Base-by-base conservation (phyloP, 2,113 vertebrate species). In the Podarcis raffonei region DNA sequence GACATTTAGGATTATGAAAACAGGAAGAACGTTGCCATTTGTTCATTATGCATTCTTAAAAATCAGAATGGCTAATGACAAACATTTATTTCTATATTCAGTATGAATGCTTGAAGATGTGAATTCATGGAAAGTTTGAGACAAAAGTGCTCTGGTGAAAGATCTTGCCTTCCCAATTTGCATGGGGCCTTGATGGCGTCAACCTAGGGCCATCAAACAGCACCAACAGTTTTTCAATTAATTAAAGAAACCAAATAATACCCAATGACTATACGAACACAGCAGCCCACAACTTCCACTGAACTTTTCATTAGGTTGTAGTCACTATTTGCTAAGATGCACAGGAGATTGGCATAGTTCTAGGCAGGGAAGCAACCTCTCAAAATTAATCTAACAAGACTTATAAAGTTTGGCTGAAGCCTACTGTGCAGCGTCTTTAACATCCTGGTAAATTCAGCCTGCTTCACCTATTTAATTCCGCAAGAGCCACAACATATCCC, bases 1-100 rank as follows among this genome's bases (percentile, higher is more conserved):
- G 81, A 89, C 81, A 89, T 84, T 83, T 88, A 57, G 32, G 72
- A 76, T 83, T 76, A 83, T 68, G 71, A 76, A 83, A 76, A 88
- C 59, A 88, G 18, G 39, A 76, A 30, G 23, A 20, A 48, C 39
- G 22, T 53, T 39, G n/a, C 35, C 20, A 77, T 77, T 86, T 82
- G 71, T 66, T 88, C 35, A 2, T 68, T 78, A 48, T 62, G 72
- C 85, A 68, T 62, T 62, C 8, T 53, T 53, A 83, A 66, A 32
- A 83, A 53, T 11, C 57, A 84, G 15, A 89, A 78, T 35, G 16
- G 62, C 72, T 89, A 68, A 69, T 83, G 74, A 66, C 76, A 68
- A 76, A 74, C 53, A 87, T 75, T 66, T 78, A 75, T 68, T 78
- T 23, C 75, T 77, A 25, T 86, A 25, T 22, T 78, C n/a, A 68